Evolutionary conservation across 2,888 invertebrate species (phyloP).

Genomic region (Erebia ligea): DNA sequence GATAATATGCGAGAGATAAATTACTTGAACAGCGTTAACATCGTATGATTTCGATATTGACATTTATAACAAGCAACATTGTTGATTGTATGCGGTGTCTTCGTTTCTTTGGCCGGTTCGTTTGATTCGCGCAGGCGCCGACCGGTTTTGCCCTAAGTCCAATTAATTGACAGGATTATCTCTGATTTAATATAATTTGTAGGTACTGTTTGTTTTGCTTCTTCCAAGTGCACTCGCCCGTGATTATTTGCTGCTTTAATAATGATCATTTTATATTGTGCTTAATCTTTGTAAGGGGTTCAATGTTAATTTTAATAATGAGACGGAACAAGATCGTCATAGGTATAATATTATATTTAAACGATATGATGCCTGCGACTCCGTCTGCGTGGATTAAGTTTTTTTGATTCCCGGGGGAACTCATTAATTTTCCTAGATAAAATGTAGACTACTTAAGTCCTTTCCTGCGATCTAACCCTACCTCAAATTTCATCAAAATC

Average conservation of each 20-base stretch:
- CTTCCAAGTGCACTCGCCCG: conserved; percentile 54
- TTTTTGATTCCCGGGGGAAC: too few relatives aligned
- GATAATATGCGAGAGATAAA: conserved; percentile 16
- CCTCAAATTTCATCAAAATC: too few relatives aligned
- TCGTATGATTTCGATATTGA: conserved; percentile 38
- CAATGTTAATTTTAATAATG: conserved; percentile 8
- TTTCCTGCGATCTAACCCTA: too few relatives aligned
- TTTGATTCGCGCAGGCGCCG: conserved; percentile 72
- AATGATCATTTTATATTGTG: conserved; percentile 36
- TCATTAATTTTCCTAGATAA: too few relatives aligned
- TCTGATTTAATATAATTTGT: conserved; percentile 82
- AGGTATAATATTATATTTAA: background rate
- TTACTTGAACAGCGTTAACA: conserved; percentile 23
- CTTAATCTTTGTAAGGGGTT: conserved; percentile 26
- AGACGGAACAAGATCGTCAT: conserved; percentile 7
- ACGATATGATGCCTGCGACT: too few relatives aligned
- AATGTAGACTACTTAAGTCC: too few relatives aligned
- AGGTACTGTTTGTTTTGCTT: conserved; percentile 73
- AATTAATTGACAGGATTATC: conserved; percentile 83
- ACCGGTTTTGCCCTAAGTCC: conserved; percentile 80
- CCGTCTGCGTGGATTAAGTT: too few relatives aligned
- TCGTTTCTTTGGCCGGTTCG: conserved; percentile 53
- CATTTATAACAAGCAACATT: conserved; percentile 42
- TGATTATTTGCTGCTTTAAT: conserved; percentile 50
- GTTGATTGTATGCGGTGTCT: conserved; percentile 27